Evolutionary conservation across 2,888 invertebrate genomes (phyloP).

Genomic region (Xiphydria camelus): DNA sequence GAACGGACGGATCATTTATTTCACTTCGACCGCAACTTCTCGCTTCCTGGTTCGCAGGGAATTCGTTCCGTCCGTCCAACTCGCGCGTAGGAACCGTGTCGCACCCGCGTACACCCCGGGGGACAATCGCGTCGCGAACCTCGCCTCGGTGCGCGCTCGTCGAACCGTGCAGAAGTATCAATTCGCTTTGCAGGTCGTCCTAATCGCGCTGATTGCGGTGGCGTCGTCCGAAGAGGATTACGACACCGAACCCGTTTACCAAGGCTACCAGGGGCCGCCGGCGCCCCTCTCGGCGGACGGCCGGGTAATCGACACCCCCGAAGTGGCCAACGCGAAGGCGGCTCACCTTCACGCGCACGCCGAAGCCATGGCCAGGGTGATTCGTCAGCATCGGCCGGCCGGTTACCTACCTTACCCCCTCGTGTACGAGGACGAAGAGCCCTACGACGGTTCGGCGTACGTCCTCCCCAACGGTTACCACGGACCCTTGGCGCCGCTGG

Average conservation of each 20-base stretch:
- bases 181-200: neutral
- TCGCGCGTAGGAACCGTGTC: no score
- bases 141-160: neutral
- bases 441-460: constrained; percentile 5
- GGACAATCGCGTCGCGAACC: constrained; percentile 11
- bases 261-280: constrained; percentile 38
- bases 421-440: neutral
- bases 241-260: constrained; percentile 12
- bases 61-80: no score
- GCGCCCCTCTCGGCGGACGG: constrained; percentile 42
- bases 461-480: constrained; percentile 14
- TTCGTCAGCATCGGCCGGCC: no score
- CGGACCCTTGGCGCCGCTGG: constrained; percentile 29
- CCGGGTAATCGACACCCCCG: constrained; percentile 43
- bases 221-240: constrained; percentile 1
- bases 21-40: no score
- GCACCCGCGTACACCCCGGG: constrained; percentile 39
- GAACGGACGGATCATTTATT: no score
- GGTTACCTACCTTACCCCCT: neutral
- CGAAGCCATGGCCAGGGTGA: constrained; percentile 27
- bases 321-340: constrained; percentile 36
- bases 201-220: neutral
- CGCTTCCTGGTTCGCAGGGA: no score
- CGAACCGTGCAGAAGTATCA: neutral
- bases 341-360: constrained; percentile 36